These are phyloP conservation scores for Raja brachyura DNA, from an alignment of 2,113 vertebrate genomes.

Conservation along the genomic window DNA sequence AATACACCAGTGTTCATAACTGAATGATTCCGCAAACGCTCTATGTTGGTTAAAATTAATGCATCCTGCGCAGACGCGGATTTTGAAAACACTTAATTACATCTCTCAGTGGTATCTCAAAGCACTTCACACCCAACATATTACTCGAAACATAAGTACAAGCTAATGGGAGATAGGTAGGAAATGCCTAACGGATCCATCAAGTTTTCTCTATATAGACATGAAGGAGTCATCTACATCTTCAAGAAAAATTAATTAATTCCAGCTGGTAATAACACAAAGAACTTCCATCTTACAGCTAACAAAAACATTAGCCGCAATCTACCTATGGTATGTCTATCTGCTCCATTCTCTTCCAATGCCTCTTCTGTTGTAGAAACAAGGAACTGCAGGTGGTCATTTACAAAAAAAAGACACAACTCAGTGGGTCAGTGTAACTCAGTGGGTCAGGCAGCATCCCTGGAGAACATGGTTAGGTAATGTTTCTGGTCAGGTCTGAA, in stretches of 20 bases:
- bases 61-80: neutral
- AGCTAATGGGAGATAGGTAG: neutral
- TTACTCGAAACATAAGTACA: neutral
- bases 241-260: neutral
- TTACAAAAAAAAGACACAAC: too few species aligned
- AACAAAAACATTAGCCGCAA: neutral
- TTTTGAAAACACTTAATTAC: constrained; percentile 4
- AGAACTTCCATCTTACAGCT: neutral
- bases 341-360: neutral
- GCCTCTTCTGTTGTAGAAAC: neutral
- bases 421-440: too few species aligned
- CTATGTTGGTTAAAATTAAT: neutral
- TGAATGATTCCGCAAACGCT: neutral
- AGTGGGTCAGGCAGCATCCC: too few species aligned
- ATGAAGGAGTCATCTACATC: neutral
- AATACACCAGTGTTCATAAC: neutral
- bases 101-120: neutral
- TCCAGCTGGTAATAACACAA: neutral
- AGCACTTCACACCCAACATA: neutral
- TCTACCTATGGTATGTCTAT: neutral
- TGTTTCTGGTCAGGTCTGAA: too few species aligned
- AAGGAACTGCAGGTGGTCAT: too few species aligned
- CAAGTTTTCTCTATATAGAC: neutral
- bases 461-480: too few species aligned
- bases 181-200: neutral